Conservation (phyloP, 2,797 vertebrate genomes). For the Parauchenoglanis punctatus region DNA sequence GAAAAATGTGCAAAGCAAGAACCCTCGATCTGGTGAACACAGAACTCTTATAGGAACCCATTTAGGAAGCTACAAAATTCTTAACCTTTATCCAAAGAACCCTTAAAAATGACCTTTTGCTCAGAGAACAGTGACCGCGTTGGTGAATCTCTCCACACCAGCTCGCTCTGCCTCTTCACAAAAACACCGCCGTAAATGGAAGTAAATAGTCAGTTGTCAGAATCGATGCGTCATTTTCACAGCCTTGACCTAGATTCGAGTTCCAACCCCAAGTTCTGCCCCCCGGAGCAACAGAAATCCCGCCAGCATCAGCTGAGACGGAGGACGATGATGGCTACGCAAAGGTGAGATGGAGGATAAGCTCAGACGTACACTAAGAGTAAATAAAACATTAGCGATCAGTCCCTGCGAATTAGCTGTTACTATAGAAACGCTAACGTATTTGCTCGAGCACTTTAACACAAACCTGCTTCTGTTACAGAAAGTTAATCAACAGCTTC, state of each 20-base stretch:
- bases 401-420: no score
- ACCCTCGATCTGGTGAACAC: background rate
- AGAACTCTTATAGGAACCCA: background rate
- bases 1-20: background rate
- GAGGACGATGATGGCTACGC: background rate
- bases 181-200: slow-evolving; percentile 29
- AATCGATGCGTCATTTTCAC: slow-evolving; percentile 43
- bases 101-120: background rate
- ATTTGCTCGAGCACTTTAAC: no score
- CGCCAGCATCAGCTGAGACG: background rate
- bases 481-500: background rate
- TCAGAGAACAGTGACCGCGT: background rate
- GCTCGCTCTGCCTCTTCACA: background rate
- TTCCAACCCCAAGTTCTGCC: background rate
- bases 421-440: no score
- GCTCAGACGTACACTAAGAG: background rate
- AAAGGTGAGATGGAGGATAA: background rate
- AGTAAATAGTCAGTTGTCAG: slow-evolving; percentile 42
- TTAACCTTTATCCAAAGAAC: background rate
- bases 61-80: background rate
- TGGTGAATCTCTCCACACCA: background rate
- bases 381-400: background rate
- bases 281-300: slow-evolving; percentile 10
- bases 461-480: background rate
- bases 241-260: slow-evolving; percentile 51